Evolutionary conservation across 2,888 invertebrate genomes (phyloP).

Genomic region (Cephus rjabovi): DNA sequence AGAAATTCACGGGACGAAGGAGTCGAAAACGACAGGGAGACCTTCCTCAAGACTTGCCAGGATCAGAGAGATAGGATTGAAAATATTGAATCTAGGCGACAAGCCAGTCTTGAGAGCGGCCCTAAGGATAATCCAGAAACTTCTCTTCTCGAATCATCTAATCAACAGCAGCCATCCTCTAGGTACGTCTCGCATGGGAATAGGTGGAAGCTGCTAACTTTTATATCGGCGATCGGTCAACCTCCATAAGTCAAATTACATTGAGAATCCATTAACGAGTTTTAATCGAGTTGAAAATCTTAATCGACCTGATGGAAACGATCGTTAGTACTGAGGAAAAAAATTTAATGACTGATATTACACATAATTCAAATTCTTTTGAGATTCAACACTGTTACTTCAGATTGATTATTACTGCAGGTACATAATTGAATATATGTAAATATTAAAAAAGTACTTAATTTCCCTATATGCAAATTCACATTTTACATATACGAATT

Average conservation of each 20-base stretch:
- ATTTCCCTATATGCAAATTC: too few relatives aligned
- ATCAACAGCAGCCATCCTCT: conserved; percentile 43
- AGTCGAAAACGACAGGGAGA: conserved; percentile 50
- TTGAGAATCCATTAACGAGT: too few relatives aligned
- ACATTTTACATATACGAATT: too few relatives aligned
- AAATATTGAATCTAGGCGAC: conserved; percentile 47
- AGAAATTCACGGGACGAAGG: conserved; percentile 46
- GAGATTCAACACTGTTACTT: too few relatives aligned
- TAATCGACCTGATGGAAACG: not conserved
- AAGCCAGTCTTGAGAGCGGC: conserved; percentile 53
- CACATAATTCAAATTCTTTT: not conserved
- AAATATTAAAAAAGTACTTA: too few relatives aligned
- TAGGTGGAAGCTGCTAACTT: not conserved
- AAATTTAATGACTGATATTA: not conserved
- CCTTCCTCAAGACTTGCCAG: conserved; percentile 48
- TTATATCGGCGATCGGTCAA: too few relatives aligned
- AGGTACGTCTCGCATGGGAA: conserved; percentile 41
- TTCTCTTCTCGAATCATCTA: conserved; percentile 40
- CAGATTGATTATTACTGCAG: too few relatives aligned
- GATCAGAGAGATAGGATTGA: conserved; percentile 55
- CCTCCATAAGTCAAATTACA: too few relatives aligned
- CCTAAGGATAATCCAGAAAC: conserved; percentile 49
- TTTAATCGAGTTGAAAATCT: too few relatives aligned
- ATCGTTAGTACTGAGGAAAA: not conserved
- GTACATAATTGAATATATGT: too few relatives aligned